Base-by-base conservation (phyloP, 2,888 invertebrate genomes). In the Drosophila mercatorum region DNA sequence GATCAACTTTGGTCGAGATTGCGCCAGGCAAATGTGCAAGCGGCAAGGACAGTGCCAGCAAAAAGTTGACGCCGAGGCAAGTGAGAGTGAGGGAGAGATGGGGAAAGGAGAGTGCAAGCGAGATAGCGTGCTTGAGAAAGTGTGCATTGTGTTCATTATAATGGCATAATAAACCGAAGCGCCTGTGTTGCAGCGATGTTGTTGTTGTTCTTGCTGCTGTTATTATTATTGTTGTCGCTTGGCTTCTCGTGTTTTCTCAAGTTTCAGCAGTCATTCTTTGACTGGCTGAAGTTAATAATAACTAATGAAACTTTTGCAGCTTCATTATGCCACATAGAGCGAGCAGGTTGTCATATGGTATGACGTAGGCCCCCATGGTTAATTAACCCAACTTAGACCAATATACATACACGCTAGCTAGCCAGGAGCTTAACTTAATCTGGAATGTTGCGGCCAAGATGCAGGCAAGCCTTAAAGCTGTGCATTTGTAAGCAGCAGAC, bases 141-240 rank as follows among this genome's bases (percentile, higher is more conserved):
- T 78, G 67, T 78, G 81, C 86, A 85, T 89, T 89, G 85, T 89
- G 83, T 88, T 89, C 79, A 83, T 85, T 84, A 88, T 89, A 86
- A 86, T 85, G 75, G 86, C 89, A 87, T 86, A 86, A 88, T 88
- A 85, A 85, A 85, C 88, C 79, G 83, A 71, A 77, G 71, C 72
- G 73, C 60, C 83, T 57, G 57, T 57, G 72, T 51, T 72, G 53
- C 22, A 52, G 36, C 52, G 22, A 10, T 34, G 31, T 11, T 47
- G 31, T 52, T 58, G 46, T 44, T 58, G 46, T 44, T 67, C n/a
- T n/a, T n/a, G n/a, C n/a, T n/a, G 47, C 55, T 46, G 43, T 56
- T 81, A 41, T n/a, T 57, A 26, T 44, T 68, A 41, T n/a, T 57
- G 36, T 44, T 68, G 58, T 63, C 26, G 46, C 53, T 62, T 74